These are phyloP conservation scores for Naso thynnoides DNA, from an alignment of 2,797 vertebrate genomes.

Conservation along the genomic window DNA sequence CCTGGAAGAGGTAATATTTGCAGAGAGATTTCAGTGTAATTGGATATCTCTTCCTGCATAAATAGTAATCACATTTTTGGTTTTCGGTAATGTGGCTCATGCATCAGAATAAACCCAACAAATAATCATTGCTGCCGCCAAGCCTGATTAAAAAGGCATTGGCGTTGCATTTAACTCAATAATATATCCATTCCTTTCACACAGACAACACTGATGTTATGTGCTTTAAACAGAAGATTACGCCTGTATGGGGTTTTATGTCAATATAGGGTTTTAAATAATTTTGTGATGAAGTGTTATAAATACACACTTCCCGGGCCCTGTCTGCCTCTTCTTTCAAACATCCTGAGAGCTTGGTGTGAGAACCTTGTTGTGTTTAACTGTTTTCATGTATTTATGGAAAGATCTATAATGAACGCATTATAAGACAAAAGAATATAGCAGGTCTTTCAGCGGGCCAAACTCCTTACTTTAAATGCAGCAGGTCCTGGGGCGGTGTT, in stretches of 20 bases:
- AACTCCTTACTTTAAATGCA: constrained; percentile 39
- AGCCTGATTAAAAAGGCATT: constrained; percentile 67
- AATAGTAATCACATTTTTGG: constrained; percentile 78
- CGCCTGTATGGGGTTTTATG: constrained; percentile 30
- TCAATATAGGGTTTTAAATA: constrained; percentile 29
- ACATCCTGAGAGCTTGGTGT: constrained; percentile 2
- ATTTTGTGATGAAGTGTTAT: constrained; percentile 18
- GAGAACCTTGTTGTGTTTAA: constrained; percentile 7
- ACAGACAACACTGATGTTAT: constrained; percentile 20
- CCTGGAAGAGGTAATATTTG: constrained; percentile 81
- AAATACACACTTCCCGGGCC: constrained; percentile 4
- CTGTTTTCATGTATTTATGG: constrained; percentile 24
- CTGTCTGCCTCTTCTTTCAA: constrained; percentile 4
- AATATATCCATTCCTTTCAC: constrained; percentile 23
- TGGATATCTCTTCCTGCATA: constrained; percentile 80
- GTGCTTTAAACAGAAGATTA: constrained; percentile 35
- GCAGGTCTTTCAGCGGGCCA: constrained; percentile 10
- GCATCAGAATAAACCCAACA: constrained; percentile 72
- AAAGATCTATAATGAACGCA: constrained; percentile 15
- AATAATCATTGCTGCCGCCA: constrained; percentile 63
- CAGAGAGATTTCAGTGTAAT: constrained; percentile 80
- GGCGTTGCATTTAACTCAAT: constrained; percentile 46
- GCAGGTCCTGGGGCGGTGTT: constrained; percentile 10
- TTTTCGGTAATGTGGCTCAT: constrained; percentile 72
- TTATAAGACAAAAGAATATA: constrained; percentile 25